Base-by-base conservation (phyloP, 2,888 invertebrate genomes). In the Clistopyga incitator region DNA sequence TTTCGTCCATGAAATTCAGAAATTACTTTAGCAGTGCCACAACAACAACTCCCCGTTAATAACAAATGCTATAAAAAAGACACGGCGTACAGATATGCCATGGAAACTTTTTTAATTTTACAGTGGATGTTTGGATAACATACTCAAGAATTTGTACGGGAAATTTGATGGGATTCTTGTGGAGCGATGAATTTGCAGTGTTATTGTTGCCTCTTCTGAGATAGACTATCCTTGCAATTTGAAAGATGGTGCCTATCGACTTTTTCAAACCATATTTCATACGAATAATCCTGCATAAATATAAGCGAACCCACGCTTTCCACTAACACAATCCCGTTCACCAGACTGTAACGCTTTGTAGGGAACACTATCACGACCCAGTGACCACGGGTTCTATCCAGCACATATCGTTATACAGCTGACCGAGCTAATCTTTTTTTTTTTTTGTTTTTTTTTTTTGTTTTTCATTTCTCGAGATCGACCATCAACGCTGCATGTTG, bases 361-460 rank as follows among this genome's bases (percentile, higher is more conserved):
- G 18, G n/a, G n/a, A 64, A 42, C 42, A 15, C 45, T 29, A 56
- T 65, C 70, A 71, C 54, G 38, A 81, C 56, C 47, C 71, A 76
- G 54, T 34, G 38, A 50, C 70, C 38, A 56, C 71, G 29, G 47
- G 65, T 61, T 54, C 23, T 25, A 59, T 6, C 42, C 29, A 67
- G 25, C 56, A 67, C 45, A 56, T 10, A 54, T 42, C 67, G 64
- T 56, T 56, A 34, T 38, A 77, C 65, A 29, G 59, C 67, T 47
- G 29, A 59, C 15, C 52, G 59, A 77, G 54, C 38, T 47, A 72
- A 10, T 10, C 38, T 77, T 77, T 81, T 77, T 50, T 45, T 10
- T 65, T 65, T 68, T 81, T 77, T 50, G 34, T 10, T 65, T 65
- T 68, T 20, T 56, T 42, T 52, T 2, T 76, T 76, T 76, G 65